phyloP scores from a whole-genome alignment of 1,140 invertebrate genomes.

The Arctopsyche grandis region DNA sequence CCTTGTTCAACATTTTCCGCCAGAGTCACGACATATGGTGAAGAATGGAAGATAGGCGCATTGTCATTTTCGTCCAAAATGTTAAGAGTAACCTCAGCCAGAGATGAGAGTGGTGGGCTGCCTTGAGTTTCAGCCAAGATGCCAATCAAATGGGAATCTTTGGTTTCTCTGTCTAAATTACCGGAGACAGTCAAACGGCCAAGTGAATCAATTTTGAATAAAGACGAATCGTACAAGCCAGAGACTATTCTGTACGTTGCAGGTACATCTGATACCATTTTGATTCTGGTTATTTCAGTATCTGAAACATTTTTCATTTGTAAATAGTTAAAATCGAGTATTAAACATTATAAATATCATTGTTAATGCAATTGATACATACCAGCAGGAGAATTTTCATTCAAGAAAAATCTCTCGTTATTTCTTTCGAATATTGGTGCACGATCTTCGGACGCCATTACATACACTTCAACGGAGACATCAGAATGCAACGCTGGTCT shows the following conservation, averaged over 20 bases:
- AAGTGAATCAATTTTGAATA: slow-evolving; percentile 78
- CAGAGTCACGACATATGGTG: slow-evolving; percentile 78
- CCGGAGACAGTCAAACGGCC: slow-evolving; percentile 79
- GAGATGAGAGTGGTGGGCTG: slow-evolving; percentile 76
- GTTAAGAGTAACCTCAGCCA: slow-evolving; percentile 81
- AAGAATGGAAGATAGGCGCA: slow-evolving; percentile 85
- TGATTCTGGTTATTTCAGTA: slow-evolving; percentile 72
- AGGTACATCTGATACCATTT: slow-evolving; percentile 65
- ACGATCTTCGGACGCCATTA: slow-evolving; percentile 75
- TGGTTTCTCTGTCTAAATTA: slow-evolving; percentile 81
- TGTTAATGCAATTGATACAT: slow-evolving; percentile 56
- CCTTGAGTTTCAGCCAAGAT: slow-evolving; percentile 84
- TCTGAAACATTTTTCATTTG: slow-evolving; percentile 57
- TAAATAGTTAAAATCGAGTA: slow-evolving; percentile 17
- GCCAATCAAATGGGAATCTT: slow-evolving; percentile 78
- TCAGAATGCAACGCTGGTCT: slow-evolving; percentile 75
- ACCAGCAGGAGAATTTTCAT: slow-evolving; percentile 79
- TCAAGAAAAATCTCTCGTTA: slow-evolving; percentile 80
- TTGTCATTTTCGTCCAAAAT: slow-evolving; percentile 94
- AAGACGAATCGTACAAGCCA: slow-evolving; percentile 67
- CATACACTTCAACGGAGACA: slow-evolving; percentile 81
- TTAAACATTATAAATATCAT: background rate
- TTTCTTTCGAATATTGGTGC: slow-evolving; percentile 79
- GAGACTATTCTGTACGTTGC: slow-evolving; percentile 74
- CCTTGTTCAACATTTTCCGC: slow-evolving; percentile 87